These are phyloP conservation scores for Trachelus stipa DNA, from an alignment of 2,888 invertebrate species.

Conservation along the genomic window DNA sequence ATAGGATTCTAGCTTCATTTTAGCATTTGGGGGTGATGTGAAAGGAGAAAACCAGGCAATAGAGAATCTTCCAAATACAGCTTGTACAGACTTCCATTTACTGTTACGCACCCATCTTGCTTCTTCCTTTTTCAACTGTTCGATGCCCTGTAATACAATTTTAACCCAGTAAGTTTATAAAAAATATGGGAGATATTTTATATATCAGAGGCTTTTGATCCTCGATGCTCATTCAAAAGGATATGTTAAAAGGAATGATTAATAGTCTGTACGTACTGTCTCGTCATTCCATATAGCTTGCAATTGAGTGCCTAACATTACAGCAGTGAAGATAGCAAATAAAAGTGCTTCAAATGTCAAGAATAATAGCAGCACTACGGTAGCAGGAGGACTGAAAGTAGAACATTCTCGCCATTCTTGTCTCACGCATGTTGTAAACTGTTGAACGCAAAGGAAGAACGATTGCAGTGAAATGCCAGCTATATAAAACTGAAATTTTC, in stretches of 20 bases:
- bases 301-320: constrained; percentile 97
- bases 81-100: constrained; percentile 93
- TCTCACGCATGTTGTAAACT: constrained; percentile 92
- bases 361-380: constrained; percentile 91
- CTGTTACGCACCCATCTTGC: constrained; percentile 93
- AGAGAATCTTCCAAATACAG: constrained; percentile 97
- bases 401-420: constrained; percentile 97
- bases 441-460: constrained; percentile 89
- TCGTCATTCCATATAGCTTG: constrained; percentile 99
- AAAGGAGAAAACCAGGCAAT: constrained; percentile 96
- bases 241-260: background rate
- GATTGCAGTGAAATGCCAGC: constrained; percentile 96
- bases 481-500: constrained; percentile 88
- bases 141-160: constrained; percentile 82
- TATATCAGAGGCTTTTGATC: background rate
- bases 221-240: background rate
- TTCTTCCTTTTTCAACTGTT: constrained; percentile 96
- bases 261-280: constrained; percentile 73
- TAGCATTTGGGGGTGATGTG: constrained; percentile 81
- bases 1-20: constrained; percentile 82
- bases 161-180: background rate
- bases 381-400: constrained; percentile 93
- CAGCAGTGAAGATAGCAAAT: constrained; percentile 97
- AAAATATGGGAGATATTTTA: background rate
- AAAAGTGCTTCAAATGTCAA: constrained; percentile 94